Base-by-base conservation (phyloP, 2,888 invertebrate species). In the Eucriotettix oculatus region DNA sequence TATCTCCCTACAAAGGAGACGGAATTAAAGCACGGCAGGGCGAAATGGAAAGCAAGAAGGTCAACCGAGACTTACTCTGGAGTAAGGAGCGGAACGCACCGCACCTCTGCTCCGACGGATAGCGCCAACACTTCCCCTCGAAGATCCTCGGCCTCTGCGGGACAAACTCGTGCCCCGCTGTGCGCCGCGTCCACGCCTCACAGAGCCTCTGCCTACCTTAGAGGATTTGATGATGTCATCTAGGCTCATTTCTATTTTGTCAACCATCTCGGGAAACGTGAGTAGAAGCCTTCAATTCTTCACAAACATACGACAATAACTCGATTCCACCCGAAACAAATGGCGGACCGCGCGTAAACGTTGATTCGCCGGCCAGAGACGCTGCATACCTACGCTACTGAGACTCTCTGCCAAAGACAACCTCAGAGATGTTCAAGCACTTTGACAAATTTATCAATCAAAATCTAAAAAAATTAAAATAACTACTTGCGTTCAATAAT, bases 241-340 rank as follows among this genome's bases (percentile, higher is more conserved):
- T 67, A 97, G 81, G 71, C 95, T 94, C 90, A 96, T 90, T 76
- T 97, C 96, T 75, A 97, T 90, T 79, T 90, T 93, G 71, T 93
- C 91, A 69, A 87, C 87, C 92, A 93, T 92, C 75, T 79, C 85
- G n/a, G 42, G 16, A 56, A 40, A 11, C 29, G 12, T 16, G 10
- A 44, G 17, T 17, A 52, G 29, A 2, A 2, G 29, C 29, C 3
- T 29, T 29, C 29, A 29, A 29, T 29, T 29, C 7, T 40, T 29
- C 43, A 17, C 5, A 52, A 16, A 41, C 40, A 40, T 41, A 43
- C 9, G 17, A 52, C n/a, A n/a, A n/a, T 29, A 29, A 29, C 29
- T 7, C 29, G 7, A 29, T 29, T 29, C 29, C 7, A 29, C 29
- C 29, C 29, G 29, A 29, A 29, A 29, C 29, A 29, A 29, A 29